Conservation (phyloP, 2,888 invertebrate genomes). For the Mythimna impura region DNA sequence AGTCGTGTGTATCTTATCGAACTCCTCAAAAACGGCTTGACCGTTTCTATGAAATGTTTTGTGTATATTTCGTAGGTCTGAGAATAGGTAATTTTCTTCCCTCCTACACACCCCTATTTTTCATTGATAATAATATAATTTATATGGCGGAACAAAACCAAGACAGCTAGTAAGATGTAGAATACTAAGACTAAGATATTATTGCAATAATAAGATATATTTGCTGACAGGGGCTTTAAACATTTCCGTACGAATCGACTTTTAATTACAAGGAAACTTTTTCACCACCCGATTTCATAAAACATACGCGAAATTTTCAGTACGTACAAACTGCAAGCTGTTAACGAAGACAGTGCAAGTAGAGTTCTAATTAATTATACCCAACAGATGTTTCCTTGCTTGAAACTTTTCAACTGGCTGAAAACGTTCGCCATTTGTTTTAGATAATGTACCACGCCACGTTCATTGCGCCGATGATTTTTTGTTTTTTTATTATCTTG, state of each 20-base stretch:
- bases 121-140: too few species aligned
- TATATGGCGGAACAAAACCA: too few species aligned
- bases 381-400: slow-evolving; percentile 63
- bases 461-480: slow-evolving; percentile 23
- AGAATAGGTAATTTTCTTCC: too few species aligned
- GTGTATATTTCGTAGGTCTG: too few species aligned
- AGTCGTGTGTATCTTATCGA: too few species aligned
- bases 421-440: slow-evolving; percentile 57
- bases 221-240: not conserved
- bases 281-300: slow-evolving; percentile 25
- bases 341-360: slow-evolving; percentile 68
- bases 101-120: too few species aligned
- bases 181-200: too few species aligned
- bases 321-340: slow-evolving; percentile 57
- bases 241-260: not conserved
- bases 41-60: too few species aligned
- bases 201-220: too few species aligned
- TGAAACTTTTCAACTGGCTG: slow-evolving; percentile 54
- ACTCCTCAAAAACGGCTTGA: too few species aligned
- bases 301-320: slow-evolving; percentile 31
- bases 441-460: slow-evolving; percentile 51
- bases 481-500: not conserved
- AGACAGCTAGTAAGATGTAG: too few species aligned
- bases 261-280: slow-evolving; percentile 6
- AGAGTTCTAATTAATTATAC: slow-evolving; percentile 69